Evolutionary conservation across 2,797 vertebrate species (phyloP).

Genomic region (Amblyopsis hoosieri): DNA sequence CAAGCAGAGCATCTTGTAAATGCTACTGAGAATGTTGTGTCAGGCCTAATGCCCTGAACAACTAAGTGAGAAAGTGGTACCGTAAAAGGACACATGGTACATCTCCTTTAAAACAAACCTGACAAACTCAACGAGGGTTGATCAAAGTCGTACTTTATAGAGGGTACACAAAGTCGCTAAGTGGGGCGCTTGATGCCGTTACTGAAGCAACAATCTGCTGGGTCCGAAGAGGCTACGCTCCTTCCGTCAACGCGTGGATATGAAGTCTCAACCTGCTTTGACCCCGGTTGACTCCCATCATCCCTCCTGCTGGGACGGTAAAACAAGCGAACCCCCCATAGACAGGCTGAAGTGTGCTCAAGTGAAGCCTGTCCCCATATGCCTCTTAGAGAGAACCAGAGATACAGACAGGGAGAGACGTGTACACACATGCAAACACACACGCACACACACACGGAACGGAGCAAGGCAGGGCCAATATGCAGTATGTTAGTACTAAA

Average conservation of each 20-base stretch:
- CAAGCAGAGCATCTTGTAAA: conserved; percentile 1
- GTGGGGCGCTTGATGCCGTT: conserved; percentile 44
- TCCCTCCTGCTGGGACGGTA: conserved; percentile 74
- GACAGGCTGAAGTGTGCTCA: conserved; percentile 69
- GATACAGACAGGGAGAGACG: background rate
- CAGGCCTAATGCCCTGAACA: conserved; percentile 14
- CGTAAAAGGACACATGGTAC: conserved; percentile 26
- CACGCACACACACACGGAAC: conserved; percentile 17
- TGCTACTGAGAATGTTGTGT: conserved; percentile 17
- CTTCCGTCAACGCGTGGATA: conserved; percentile 64
- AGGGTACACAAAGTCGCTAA: conserved; percentile 58
- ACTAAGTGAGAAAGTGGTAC: conserved; percentile 36
- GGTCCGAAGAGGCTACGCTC: conserved; percentile 70
- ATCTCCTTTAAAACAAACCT: conserved; percentile 51
- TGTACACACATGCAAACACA: conserved; percentile 22
- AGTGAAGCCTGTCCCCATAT: conserved; percentile 66
- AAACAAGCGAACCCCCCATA: conserved; percentile 75
- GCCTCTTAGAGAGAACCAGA: conserved; percentile 30
- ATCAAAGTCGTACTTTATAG: conserved; percentile 71
- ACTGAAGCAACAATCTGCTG: conserved; percentile 75
- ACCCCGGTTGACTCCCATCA: conserved; percentile 74
- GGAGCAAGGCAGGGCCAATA: background rate
- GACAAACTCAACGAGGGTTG: conserved; percentile 55
- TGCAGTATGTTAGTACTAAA: too few relatives aligned
- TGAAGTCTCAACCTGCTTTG: conserved; percentile 67